Percentiles rank a stretch among this genome's conserved stretches.
Evolutionary conservation across 2,888 invertebrate genomes (phyloP).

Genomic region (Reticulitermes lucifugus): DNA sequence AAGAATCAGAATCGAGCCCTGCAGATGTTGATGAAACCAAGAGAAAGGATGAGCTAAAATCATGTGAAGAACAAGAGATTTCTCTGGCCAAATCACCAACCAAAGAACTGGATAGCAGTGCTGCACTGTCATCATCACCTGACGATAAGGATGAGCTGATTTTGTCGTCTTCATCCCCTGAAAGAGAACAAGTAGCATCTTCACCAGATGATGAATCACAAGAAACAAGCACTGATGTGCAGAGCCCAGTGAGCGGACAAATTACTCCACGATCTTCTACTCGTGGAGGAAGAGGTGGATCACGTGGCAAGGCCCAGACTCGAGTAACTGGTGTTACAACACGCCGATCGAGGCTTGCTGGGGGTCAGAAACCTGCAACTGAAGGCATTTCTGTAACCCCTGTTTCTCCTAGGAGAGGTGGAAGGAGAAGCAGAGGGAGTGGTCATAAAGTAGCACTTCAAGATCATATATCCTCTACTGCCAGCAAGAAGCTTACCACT

Average conservation of each 20-base stretch:
- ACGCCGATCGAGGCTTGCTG: constrained; percentile 39
- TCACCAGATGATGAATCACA: constrained; percentile 69
- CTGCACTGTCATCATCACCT: not conserved
- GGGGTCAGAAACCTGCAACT: not conserved
- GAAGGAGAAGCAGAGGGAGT: constrained; percentile 38
- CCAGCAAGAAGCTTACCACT: constrained; percentile 71
- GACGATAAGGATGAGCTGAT: constrained; percentile 26
- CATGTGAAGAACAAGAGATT: constrained; percentile 8
- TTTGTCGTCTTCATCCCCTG: constrained; percentile 9
- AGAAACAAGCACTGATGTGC: constrained; percentile 57
- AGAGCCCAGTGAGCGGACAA: constrained; percentile 54
- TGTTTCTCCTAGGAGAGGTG: constrained; percentile 47
- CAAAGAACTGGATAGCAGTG: constrained; percentile 1
- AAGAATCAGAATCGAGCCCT: constrained; percentile 66
- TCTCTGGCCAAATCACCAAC: not conserved
- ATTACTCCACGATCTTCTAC: constrained; percentile 32
- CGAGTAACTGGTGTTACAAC: constrained; percentile 44
- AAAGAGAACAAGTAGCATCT: constrained; percentile 30
- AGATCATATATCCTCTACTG: constrained; percentile 7
- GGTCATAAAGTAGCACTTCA: constrained; percentile 25
- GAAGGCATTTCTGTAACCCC: constrained; percentile 12
- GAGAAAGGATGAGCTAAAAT: constrained; percentile 19
- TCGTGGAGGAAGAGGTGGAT: constrained; percentile 48
- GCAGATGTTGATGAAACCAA: constrained; percentile 61
- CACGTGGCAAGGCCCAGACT: constrained; percentile 41